Base-by-base conservation (phyloP, 1,140 invertebrate genomes). In the Bombus confusus region DNA sequence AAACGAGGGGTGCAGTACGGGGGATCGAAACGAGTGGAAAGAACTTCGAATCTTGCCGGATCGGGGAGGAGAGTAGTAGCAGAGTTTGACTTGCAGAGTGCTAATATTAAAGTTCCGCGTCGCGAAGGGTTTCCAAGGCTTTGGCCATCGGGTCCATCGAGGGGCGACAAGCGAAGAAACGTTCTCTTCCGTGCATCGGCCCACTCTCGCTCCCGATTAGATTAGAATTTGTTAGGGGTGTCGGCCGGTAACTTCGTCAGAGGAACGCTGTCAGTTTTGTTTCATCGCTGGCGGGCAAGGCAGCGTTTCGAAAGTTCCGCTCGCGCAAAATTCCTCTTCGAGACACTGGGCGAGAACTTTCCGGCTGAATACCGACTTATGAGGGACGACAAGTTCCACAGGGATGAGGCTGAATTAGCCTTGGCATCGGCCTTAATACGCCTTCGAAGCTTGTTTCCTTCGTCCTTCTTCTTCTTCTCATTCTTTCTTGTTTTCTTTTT, bases 41-140 rank as follows among this genome's bases (percentile, higher is more conserved):
- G 86, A 91, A 86, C 83, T 90, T 90, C 83, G 90, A 91, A 91
- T 92, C 90, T 89, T 34, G 28, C 15, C 3, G 12, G 39, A n/a
- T 18, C 2, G 71, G 2, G 18, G n/a, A 15, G 78, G 71, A 31
- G 66, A 66, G 52, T 57, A 37, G 18, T 52, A 28, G 13, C 41
- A 22, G 87, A 88, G 91, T 91, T 91, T 91, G 89, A 91, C 90
- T 92, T 88, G 91, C 88, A 88, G 88, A 92, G 91, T 92, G 91
- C 91, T 92, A 92, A 92, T 92, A 92, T 92, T 91, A 90, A 90
- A 92, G 88, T 91, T 85, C 39, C 68, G 76, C 85, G 80, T 85
- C 69, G 77, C 57, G 18, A 31, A 57, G 69, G 79, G 74, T 74
- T 37, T 74, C 31, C 62, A 52, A 59, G 39, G 31, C 28, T 47